Percentiles rank a stretch among this genome's conserved stretches.
phyloP scores from a whole-genome alignment of 35 echinoderm and acorn worm genomes.

The Lytechinus pictus region DNA sequence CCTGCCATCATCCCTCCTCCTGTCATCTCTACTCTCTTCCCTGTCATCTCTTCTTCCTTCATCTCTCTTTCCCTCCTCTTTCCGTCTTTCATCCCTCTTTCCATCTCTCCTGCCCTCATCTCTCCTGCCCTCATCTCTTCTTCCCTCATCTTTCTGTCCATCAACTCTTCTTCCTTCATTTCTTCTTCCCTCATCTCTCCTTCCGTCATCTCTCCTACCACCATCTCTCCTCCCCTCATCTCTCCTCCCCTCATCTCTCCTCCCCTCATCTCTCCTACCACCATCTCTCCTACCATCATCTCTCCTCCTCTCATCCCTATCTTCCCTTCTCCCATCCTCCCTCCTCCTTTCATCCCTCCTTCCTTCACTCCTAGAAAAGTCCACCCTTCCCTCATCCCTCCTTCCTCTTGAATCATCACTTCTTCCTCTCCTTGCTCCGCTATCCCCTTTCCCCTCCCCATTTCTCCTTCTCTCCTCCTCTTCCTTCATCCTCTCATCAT shows the following conservation, averaged over 20 bases:
- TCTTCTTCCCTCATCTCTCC: neutral
- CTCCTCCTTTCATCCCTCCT: slow-evolving; percentile 30
- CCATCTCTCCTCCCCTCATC: neutral
- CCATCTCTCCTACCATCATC: neutral
- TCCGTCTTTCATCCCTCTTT: neutral
- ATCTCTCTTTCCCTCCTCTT: neutral
- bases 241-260: neutral
- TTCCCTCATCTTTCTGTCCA: neutral
- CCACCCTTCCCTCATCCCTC: slow-evolving; percentile 17
- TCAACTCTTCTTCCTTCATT: neutral
- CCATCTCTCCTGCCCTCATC: neutral
- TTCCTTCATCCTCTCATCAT: neutral
- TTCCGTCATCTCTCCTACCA: neutral
- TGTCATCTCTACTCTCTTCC: neutral
- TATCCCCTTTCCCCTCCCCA: neutral
- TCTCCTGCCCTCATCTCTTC: neutral
- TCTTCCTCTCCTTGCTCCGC: neutral
- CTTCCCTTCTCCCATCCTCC: neutral
- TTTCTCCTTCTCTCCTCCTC: neutral
- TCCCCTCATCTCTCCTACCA: neutral
- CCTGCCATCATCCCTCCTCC: neutral
- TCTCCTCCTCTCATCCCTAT: neutral
- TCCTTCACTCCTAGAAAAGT: neutral
- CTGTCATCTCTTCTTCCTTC: neutral
- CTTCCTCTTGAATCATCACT: neutral